Evolutionary conservation across 1,140 invertebrate genomes (phyloP).

Genomic region (Calephelis nemesis): DNA sequence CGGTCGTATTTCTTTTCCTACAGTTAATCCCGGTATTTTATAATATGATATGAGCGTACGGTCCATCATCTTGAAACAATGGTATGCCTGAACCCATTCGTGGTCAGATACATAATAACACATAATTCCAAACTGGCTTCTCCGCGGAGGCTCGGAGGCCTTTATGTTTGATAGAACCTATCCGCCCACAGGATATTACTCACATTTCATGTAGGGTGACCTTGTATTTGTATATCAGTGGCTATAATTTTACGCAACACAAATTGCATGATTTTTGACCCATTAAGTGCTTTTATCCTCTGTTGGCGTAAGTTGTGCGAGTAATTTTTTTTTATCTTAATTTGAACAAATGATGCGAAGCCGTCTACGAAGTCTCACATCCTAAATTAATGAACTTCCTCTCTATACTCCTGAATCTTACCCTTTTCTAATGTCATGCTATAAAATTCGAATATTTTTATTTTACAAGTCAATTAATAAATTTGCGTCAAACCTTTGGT

Average conservation of each 20-base stretch:
- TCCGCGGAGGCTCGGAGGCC: conserved; percentile 9
- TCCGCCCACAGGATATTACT: conserved; percentile 4
- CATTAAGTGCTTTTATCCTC: too few species aligned
- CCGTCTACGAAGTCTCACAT: too few species aligned
- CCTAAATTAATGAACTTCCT: too few species aligned
- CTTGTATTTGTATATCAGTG: background rate
- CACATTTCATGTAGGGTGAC: conserved; percentile 5
- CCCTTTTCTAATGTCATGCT: too few species aligned
- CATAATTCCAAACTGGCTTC: conserved; percentile 16
- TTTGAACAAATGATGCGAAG: too few species aligned
- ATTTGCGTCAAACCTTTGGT: too few species aligned
- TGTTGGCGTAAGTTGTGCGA: too few species aligned
- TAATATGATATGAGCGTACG: background rate
- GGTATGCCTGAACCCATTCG: conserved; percentile 4
- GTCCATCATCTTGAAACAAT: conserved; percentile 8
- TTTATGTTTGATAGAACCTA: conserved; percentile 12
- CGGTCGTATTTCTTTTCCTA: background rate
- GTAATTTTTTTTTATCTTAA: too few species aligned
- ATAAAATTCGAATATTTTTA: too few species aligned
- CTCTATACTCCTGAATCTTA: too few species aligned
- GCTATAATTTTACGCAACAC: too few species aligned
- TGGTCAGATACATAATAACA: conserved; percentile 15
- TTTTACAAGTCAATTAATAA: too few species aligned
- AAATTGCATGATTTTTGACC: background rate
- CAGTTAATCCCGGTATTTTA: background rate